Conservation (phyloP, 2,888 invertebrate species). For the Smittia aterrima region DNA sequence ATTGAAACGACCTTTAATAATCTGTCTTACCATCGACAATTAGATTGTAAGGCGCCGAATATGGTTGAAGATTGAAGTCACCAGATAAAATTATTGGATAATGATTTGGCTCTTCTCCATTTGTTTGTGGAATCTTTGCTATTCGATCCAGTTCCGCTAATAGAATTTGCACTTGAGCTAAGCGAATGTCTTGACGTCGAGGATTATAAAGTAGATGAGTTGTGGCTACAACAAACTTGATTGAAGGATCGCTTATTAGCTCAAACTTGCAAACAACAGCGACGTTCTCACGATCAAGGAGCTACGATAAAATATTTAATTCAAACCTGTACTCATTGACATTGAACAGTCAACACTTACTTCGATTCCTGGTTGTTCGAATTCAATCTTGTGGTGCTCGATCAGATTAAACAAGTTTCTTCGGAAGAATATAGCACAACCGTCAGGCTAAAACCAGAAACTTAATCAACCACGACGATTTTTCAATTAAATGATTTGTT, state of each 20-base stretch:
- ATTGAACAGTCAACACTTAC: conserved; percentile 27
- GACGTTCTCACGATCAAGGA: conserved; percentile 84
- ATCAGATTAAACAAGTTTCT: conserved; percentile 64
- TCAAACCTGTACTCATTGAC: background rate
- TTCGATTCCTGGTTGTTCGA: conserved; percentile 53
- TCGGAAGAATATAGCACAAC: conserved; percentile 86
- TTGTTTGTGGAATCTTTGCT: conserved; percentile 53
- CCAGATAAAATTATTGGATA: conserved; percentile 82
- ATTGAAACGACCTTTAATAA: background rate
- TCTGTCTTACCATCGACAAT: conserved; percentile 59
- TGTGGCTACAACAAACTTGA: conserved; percentile 76
- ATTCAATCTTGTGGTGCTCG: conserved; percentile 69
- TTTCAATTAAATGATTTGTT: background rate
- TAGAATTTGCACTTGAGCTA: conserved; percentile 82
- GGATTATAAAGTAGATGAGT: conserved; percentile 96
- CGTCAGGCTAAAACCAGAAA: conserved; percentile 61
- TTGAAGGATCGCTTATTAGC: conserved; percentile 55
- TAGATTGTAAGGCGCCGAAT: conserved; percentile 69
- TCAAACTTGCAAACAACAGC: conserved; percentile 75
- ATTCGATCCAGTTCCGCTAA: conserved; percentile 81
- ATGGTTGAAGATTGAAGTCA: conserved; percentile 84
- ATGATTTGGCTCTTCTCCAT: conserved; percentile 47
- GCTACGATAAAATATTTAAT: conserved; percentile 46
- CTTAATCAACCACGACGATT: background rate
- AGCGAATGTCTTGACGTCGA: conserved; percentile 78